These are phyloP conservation scores for Drosophila demipolita DNA, from an alignment of 2,888 invertebrate genomes.

Conservation along the genomic window DNA sequence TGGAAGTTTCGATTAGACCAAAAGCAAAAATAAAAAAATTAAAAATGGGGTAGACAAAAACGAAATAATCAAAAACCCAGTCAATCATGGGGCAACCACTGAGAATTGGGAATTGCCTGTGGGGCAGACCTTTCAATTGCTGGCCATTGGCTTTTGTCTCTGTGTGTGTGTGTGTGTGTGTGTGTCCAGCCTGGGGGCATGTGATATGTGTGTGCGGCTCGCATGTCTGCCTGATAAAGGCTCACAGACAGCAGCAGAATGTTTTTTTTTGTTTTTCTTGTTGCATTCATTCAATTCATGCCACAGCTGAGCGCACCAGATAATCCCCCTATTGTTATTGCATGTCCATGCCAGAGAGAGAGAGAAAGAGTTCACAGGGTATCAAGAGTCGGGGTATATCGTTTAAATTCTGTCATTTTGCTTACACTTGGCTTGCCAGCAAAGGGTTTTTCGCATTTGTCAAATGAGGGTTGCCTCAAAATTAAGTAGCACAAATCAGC, in stretches of 20 bases:
- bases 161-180: slow-evolving; percentile 7
- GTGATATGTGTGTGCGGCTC: slow-evolving; percentile 33
- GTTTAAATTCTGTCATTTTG: slow-evolving; percentile 34
- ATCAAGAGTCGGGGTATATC: slow-evolving; percentile 3
- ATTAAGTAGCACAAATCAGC: slow-evolving; percentile 3
- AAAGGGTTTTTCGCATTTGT: slow-evolving; percentile 18
- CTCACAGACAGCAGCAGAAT: slow-evolving; percentile 32
- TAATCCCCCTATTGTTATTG: slow-evolving; percentile 46
- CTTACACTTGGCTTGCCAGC: slow-evolving; percentile 18
- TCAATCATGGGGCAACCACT: slow-evolving; percentile 43
- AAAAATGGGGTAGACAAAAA: slow-evolving; percentile 10
- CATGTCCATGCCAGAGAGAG: background rate
- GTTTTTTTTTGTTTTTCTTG: background rate
- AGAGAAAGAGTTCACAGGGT: too few relatives aligned
- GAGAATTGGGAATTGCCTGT: slow-evolving; percentile 32
- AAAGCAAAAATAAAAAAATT: background rate
- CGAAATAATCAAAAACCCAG: slow-evolving; percentile 30
- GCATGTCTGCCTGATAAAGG: slow-evolving; percentile 56
- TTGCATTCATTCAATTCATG: slow-evolving; percentile 28
- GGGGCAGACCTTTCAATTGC: slow-evolving; percentile 35
- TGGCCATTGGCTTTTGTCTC: slow-evolving; percentile 16
- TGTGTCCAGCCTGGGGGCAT: slow-evolving; percentile 39
- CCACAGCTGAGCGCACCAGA: slow-evolving; percentile 36
- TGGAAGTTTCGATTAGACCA: slow-evolving; percentile 47
- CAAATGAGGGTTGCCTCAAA: slow-evolving; percentile 10